Percentiles rank a stretch among this genome's conserved stretches.
These are phyloP conservation scores for Lophotis ruficrista DNA, from an alignment of 2,113 vertebrate species.

Conservation along the genomic window DNA sequence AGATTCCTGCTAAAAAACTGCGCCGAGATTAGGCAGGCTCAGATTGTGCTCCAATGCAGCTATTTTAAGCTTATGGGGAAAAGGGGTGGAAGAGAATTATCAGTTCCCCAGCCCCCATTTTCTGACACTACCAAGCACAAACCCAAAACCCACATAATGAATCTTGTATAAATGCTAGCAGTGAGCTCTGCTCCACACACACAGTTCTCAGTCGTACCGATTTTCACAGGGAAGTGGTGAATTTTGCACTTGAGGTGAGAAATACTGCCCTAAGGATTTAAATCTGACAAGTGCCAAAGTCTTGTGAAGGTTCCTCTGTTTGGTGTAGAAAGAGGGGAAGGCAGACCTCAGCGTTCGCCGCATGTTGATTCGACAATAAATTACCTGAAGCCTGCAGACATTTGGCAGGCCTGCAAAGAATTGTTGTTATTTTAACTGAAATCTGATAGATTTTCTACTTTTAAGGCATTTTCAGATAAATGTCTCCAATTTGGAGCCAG, in stretches of 20 bases:
- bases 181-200: background rate
- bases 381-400: constrained; percentile 50
- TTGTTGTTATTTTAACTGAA: constrained; percentile 62
- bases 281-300: constrained; percentile 66
- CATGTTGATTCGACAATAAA: constrained; percentile 39
- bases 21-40: background rate
- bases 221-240: constrained; percentile 73
- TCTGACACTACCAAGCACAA: background rate
- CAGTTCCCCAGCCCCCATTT: background rate
- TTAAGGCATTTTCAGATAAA: constrained; percentile 57
- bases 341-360: background rate
- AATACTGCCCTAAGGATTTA: constrained; percentile 70
- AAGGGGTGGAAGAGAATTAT: background rate
- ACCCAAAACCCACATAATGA: constrained; percentile 40
- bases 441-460: constrained; percentile 62
- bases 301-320: constrained; percentile 64
- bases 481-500: background rate
- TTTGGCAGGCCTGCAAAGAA: constrained; percentile 57
- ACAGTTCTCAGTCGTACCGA: background rate
- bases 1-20: constrained; percentile 21
- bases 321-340: background rate
- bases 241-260: constrained; percentile 70
- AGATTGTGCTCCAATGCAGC: background rate
- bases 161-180: background rate
- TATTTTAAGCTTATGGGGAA: background rate